Evolutionary conservation across 2,797 vertebrate genomes (phyloP).

Genomic region (Bradypus variegatus): DNA sequence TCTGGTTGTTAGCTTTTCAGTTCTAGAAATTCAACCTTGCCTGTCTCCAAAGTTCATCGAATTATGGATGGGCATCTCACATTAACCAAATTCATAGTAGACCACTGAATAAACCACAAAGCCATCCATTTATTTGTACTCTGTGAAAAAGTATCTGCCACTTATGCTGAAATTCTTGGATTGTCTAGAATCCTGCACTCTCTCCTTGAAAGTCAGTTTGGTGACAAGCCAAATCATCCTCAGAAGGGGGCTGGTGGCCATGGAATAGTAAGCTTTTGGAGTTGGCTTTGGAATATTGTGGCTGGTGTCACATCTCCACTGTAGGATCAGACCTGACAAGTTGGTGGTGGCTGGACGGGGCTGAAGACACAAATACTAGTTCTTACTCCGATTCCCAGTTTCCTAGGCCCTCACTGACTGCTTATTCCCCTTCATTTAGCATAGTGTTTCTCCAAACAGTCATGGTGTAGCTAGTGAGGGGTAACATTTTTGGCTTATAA

Average conservation of each 20-base stretch:
- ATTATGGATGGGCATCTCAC: not conserved
- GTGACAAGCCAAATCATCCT: not conserved
- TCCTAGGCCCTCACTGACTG: not conserved
- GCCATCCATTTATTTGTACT: not conserved
- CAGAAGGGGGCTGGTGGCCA: not conserved
- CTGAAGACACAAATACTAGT: not conserved
- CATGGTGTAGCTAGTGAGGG: not conserved
- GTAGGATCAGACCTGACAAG: not conserved
- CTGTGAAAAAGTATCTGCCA: not conserved
- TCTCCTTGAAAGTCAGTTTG: not conserved
- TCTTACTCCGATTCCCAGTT: not conserved
- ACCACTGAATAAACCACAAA: not conserved
- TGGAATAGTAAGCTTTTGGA: not conserved
- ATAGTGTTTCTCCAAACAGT: not conserved
- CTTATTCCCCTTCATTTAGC: not conserved
- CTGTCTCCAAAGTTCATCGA: not conserved
- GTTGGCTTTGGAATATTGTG: not conserved
- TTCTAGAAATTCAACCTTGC: not conserved
- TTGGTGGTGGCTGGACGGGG: not conserved
- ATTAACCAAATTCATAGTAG: not conserved
- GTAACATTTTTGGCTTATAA: not conserved
- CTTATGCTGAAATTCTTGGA: not conserved
- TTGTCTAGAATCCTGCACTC: not conserved
- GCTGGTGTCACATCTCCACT: not conserved
- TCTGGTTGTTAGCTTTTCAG: not conserved